phyloP scores from a whole-genome alignment of 1,140 invertebrate genomes.

The Pogonognathellus flavescens region DNA sequence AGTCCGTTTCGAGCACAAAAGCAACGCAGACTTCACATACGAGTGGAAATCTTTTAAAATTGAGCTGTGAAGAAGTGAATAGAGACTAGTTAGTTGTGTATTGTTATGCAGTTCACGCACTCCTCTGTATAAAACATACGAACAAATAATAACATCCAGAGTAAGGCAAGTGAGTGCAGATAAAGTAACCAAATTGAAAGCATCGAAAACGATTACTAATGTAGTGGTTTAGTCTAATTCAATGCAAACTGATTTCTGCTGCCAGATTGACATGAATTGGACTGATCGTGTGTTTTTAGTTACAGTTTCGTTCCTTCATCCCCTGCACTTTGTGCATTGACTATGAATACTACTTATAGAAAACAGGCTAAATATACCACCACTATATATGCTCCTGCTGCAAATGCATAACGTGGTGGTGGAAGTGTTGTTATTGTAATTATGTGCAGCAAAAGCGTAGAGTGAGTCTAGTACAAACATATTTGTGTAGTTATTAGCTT shows the following conservation, averaged over 20 bases:
- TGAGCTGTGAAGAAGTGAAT: neutral
- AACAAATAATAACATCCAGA: neutral
- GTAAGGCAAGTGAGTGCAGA: neutral
- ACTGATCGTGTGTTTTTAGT: neutral
- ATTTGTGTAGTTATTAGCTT: no score
- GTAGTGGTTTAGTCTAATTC: neutral
- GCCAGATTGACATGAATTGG: neutral
- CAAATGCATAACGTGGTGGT: neutral
- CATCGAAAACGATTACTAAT: neutral
- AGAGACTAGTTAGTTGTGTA: constrained; percentile 8
- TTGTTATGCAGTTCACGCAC: neutral
- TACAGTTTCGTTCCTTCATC: neutral
- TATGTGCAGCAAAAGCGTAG: neutral
- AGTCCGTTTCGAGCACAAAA: neutral
- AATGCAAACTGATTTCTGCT: neutral
- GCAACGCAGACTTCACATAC: neutral
- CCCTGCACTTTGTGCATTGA: no score
- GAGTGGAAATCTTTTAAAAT: constrained; percentile 3
- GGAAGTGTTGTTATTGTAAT: neutral
- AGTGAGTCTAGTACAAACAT: no score
- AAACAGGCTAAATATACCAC: neutral
- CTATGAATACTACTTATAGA: no score
- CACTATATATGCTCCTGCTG: neutral
- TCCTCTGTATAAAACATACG: neutral
- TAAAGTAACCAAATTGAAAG: neutral